These are phyloP conservation scores for Gnathonemus echidnorhynchus DNA, from an alignment of 2,113 vertebrate genomes.

Conservation along the genomic window DNA sequence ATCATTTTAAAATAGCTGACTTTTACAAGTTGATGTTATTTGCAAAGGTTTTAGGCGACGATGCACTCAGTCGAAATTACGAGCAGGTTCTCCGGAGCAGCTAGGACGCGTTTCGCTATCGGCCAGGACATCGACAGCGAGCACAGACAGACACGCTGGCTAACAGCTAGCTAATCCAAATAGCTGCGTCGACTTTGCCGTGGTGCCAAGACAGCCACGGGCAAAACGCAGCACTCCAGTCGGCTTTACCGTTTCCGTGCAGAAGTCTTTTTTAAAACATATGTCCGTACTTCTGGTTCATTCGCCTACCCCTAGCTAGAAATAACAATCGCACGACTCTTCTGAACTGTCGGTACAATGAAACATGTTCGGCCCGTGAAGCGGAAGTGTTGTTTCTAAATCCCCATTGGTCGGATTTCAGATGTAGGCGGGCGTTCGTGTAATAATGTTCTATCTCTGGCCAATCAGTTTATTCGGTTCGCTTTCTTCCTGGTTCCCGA, in stretches of 20 bases:
- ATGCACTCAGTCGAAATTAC: neutral
- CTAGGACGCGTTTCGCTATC: neutral
- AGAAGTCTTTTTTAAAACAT: neutral
- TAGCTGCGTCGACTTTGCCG: neutral
- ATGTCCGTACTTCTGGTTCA: neutral
- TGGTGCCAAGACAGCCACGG: neutral
- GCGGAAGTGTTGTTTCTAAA: slow-evolving; percentile 56
- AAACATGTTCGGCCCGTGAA: slow-evolving; percentile 47
- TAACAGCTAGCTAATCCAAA: neutral
- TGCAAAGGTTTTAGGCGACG: neutral
- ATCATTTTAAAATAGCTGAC: neutral
- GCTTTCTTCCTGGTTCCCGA: slow-evolving; percentile 41
- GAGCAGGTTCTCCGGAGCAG: neutral
- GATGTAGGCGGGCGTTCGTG: slow-evolving; percentile 24
- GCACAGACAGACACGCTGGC: neutral
- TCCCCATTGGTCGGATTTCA: slow-evolving; percentile 38
- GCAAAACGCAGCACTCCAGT: neutral
- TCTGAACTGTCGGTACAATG: slow-evolving; percentile 49
- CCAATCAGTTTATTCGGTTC: slow-evolving; percentile 2
- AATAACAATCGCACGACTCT: slow-evolving; percentile 22
- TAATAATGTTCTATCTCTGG: neutral
- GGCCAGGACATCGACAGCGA: neutral
- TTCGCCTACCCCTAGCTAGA: neutral
- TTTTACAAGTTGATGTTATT: neutral
- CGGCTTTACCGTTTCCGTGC: neutral